phyloP scores from a whole-genome alignment of 2,797 vertebrate genomes.

The Sibirionetta formosa region DNA sequence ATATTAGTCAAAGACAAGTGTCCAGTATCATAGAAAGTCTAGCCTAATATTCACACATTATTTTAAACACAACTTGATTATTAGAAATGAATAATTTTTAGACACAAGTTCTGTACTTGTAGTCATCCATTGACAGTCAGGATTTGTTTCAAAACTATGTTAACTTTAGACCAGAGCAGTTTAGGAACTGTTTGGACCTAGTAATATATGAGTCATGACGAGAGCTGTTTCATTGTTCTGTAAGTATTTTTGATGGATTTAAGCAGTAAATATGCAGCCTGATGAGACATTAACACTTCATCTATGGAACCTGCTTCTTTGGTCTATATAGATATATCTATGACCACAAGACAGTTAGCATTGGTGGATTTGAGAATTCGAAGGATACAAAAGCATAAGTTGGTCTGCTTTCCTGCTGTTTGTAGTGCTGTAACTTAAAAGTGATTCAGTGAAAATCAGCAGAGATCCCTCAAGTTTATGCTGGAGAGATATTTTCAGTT shows the following conservation, averaged over 20 bases:
- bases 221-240: neutral
- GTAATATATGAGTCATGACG: conserved; percentile 9
- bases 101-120: neutral
- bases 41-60: neutral
- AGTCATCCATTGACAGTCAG: neutral
- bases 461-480: neutral
- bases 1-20: conserved; percentile 35
- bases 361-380: neutral
- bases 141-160: conserved; percentile 28
- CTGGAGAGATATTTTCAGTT: neutral
- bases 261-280: neutral
- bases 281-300: neutral
- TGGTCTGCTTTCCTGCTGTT: neutral
- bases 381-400: neutral
- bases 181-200: conserved; percentile 11
- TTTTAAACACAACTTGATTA: neutral
- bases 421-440: neutral
- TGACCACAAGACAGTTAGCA: neutral
- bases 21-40: neutral
- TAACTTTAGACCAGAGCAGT: neutral
- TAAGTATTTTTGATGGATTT: neutral
- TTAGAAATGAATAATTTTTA: conserved; percentile 25
- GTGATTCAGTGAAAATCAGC: neutral
- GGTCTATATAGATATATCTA: neutral
- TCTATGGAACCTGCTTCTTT: neutral